phyloP scores from a whole-genome alignment of 2,888 invertebrate genomes.

The Listrodromus nycthemerus region DNA sequence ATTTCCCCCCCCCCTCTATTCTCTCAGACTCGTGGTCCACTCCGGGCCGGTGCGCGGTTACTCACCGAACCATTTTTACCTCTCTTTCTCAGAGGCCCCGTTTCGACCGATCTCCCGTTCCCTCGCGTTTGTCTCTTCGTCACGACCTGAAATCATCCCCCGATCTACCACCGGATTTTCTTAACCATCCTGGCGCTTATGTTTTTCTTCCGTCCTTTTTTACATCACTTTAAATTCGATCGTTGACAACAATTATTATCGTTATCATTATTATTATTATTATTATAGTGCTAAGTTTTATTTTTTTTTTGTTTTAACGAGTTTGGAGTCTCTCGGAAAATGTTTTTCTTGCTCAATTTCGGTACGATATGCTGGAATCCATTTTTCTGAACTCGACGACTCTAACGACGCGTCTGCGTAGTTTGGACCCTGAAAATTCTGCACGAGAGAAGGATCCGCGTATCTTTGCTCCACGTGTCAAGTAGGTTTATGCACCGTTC shows the following conservation, averaged over 20 bases:
- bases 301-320: neutral
- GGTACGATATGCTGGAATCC: neutral
- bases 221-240: too few species aligned
- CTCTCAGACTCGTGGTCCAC: slow-evolving; percentile 27
- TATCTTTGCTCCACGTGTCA: slow-evolving; percentile 66
- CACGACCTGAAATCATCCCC: slow-evolving; percentile 73
- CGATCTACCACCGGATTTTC: slow-evolving; percentile 30
- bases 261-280: too few species aligned
- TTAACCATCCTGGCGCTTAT: neutral
- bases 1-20: slow-evolving; percentile 65
- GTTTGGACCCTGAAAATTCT: slow-evolving; percentile 38
- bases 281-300: neutral
- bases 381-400: neutral
- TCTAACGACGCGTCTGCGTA: slow-evolving; percentile 42
- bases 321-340: neutral
- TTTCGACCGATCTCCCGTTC: slow-evolving; percentile 62
- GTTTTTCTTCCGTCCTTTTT: too few species aligned
- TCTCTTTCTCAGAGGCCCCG: slow-evolving; percentile 68
- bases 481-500: slow-evolving; percentile 65
- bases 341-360: neutral
- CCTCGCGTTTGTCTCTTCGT: slow-evolving; percentile 69
- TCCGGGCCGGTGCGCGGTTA: slow-evolving; percentile 66
- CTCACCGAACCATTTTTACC: slow-evolving; percentile 61
- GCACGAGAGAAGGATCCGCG: slow-evolving; percentile 43
- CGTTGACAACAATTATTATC: too few species aligned